Conservation (phyloP, 2,113 vertebrate genomes). For the Dascyllus trimaculatus region DNA sequence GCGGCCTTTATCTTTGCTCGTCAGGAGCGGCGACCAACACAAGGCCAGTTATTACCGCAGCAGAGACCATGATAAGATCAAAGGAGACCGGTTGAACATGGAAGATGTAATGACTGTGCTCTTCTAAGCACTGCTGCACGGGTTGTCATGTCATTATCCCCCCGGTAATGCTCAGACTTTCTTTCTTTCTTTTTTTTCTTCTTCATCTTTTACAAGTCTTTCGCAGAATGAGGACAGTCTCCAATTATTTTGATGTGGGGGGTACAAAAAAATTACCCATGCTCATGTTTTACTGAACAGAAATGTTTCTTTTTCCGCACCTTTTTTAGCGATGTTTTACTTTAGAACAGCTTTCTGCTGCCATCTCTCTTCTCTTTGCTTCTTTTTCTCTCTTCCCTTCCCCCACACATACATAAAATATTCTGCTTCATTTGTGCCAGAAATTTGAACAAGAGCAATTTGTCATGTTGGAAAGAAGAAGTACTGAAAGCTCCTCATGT, state of each 20-base stretch:
- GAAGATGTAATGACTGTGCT: slow-evolving; percentile 65
- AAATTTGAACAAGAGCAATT: slow-evolving; percentile 52
- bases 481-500: slow-evolving; percentile 27
- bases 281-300: slow-evolving; percentile 38
- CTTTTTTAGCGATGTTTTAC: slow-evolving; percentile 29
- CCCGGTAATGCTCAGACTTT: slow-evolving; percentile 23
- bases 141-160: slow-evolving; percentile 74
- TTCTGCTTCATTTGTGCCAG: slow-evolving; percentile 24
- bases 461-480: slow-evolving; percentile 55
- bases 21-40: slow-evolving; percentile 62
- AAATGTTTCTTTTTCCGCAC: slow-evolving; percentile 24
- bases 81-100: slow-evolving; percentile 61
- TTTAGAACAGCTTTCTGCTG: slow-evolving; percentile 12
- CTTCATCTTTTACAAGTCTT: slow-evolving; percentile 48
- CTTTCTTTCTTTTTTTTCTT: not conserved
- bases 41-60: slow-evolving; percentile 68
- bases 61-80: slow-evolving; percentile 72
- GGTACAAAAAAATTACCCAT: not conserved
- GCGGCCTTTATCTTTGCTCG: slow-evolving; percentile 64
- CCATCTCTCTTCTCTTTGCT: not conserved
- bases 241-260: slow-evolving; percentile 58
- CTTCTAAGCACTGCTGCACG: slow-evolving; percentile 62
- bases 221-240: slow-evolving; percentile 43
- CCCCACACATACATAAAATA: slow-evolving; percentile 21
- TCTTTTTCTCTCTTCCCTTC: not conserved